These are phyloP conservation scores for Galemys pyrenaicus DNA, from an alignment of 2,113 vertebrate genomes.

Conservation along the genomic window DNA sequence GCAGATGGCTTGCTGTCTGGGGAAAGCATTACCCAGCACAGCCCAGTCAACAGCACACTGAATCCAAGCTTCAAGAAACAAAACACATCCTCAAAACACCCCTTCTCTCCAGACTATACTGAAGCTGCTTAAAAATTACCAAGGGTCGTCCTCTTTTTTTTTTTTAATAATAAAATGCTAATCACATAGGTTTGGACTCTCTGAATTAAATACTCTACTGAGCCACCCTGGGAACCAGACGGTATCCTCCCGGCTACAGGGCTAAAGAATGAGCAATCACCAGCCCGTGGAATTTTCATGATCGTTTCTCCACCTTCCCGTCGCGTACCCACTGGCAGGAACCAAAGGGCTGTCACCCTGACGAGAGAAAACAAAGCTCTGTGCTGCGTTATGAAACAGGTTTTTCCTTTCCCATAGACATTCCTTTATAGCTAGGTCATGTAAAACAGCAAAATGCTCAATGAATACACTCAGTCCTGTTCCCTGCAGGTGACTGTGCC, in stretches of 20 bases:
- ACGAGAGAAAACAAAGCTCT: constrained; percentile 56
- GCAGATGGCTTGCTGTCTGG: constrained; percentile 45
- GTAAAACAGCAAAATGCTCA: constrained; percentile 75
- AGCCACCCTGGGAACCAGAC: constrained; percentile 54
- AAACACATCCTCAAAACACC: neutral
- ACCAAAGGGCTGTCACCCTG: constrained; percentile 54
- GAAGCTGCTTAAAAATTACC: neutral
- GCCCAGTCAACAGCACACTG: neutral
- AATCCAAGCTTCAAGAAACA: neutral
- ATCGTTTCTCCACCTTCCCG: constrained; percentile 58
- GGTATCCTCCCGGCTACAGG: neutral
- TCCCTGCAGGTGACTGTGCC: constrained; percentile 74
- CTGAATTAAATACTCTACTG: constrained; percentile 18
- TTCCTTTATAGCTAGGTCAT: constrained; percentile 83
- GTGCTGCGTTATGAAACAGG: constrained; percentile 72
- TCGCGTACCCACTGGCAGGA: constrained; percentile 55
- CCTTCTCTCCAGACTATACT: neutral
- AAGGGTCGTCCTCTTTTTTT: neutral
- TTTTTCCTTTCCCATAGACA: constrained; percentile 76
- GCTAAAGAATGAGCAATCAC: constrained; percentile 60
- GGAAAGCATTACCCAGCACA: neutral
- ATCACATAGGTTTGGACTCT: neutral
- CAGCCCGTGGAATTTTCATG: constrained; percentile 47
- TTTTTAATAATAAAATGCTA: constrained; percentile 14
- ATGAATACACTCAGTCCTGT: constrained; percentile 61